Base-by-base conservation (phyloP, 1,140 invertebrate genomes). In the Callitettix versicolor region DNA sequence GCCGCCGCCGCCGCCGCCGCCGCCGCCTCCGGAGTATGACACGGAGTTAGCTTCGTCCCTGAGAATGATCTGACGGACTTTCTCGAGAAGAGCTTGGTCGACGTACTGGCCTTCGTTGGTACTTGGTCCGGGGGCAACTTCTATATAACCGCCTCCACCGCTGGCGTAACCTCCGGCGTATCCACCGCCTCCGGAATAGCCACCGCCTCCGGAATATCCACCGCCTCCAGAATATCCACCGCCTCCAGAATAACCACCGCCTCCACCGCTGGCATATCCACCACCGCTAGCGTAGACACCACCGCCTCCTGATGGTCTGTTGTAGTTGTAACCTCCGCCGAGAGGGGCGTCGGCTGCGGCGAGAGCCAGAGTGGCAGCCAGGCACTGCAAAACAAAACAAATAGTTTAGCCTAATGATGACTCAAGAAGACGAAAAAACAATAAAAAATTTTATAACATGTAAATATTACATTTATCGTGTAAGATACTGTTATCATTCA, bases 81-180 rank as follows among this genome's bases (percentile, higher is more conserved):
- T 30, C 65, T 88, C 84, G 49, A 89, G 73, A 51, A 89, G 77
- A 56, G 80, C 78, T 38, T 77, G 77, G 70, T 89, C 86, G 43
- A 90, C 84, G 68, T 81, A 79, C 62, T 83, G 81, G 44, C 86
- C 86, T 66, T 90, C 86, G 58, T 75, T 82, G 49, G 80, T 82
- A 60, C 84, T 82, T 65, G 79, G 79, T 50, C 85, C 85, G 43
- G 79, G 73, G 17, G 83, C 80, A 1, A 87, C 85, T 40, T 80
- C 76, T 56, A 75, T 75, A 72, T 85, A 88, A 49, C 83, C 80
- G 40, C 85, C 85, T 14, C 84, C 82, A 1, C 73, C 69, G 46
- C 74, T 71, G 41, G 63, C 63, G 18, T 17, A 22, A 21, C 53
- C 54, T n/a, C 58, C 57, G 30, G 75, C 73, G 36, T 76, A 74